Base-by-base conservation (phyloP, 2,797 vertebrate genomes). In the Megaceryle alcyon region DNA sequence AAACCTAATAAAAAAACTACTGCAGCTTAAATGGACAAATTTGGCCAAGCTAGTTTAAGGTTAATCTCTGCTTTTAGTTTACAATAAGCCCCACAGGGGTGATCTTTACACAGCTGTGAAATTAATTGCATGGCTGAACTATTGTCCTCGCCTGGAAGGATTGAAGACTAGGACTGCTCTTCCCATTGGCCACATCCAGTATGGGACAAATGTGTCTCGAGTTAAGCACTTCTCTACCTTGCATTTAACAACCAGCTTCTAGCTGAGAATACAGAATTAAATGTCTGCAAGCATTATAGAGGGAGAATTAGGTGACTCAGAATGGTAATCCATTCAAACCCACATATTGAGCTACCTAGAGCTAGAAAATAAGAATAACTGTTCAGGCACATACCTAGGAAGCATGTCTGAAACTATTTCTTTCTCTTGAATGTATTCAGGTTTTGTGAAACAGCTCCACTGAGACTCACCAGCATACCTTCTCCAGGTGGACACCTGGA, bases 271-370 rank as follows among this genome's bases (percentile, higher is more conserved):
- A 63, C 70, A 84, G 59, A 90, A 90, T 92, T 72, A 90, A 29
- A 69, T 49, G 44, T 23, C 66, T 94, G 37, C 22, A 84, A 69
- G 86, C n/a, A 7, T 69, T 93, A 69, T 1, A 86, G 72, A 78
- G 39, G 57, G 33, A 90, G 80, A 90, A 94, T 76, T 82, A 80
- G 37, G 57, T 96, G 87, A 90, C 76, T 94, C 79, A 77, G 71
- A 85, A 51, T 3, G 2, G 64, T 57, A 92, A 75, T 70, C 39
- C 76, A 81, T 49, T 92, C 84, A 94, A 82, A 83, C 44, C 28
- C 82, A 92, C 60, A 49, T 28, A 64, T 19, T 70, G 53, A 1
- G 0, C 35, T 89, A 59, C 68, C 68, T 87, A 53, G 64, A 83
- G 75, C 44, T 80, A 57, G 44, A 31, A 80, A 85, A 60, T 29